phyloP scores from a whole-genome alignment of 2,113 vertebrate species.

The Anguilla rostrata region DNA sequence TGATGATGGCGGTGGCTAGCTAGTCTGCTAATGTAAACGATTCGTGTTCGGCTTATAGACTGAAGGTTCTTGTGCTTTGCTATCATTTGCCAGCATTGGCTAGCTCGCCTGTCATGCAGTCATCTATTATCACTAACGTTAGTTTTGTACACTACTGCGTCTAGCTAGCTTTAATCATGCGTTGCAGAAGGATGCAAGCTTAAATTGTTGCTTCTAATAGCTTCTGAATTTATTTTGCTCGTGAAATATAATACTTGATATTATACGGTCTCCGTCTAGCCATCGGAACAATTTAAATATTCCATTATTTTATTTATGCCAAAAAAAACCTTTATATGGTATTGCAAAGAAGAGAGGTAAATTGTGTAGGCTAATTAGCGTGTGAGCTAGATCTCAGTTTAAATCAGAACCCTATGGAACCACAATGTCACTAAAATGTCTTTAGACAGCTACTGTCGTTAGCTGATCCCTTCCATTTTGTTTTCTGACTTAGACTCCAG shows the following conservation, averaged over 20 bases:
- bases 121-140: neutral
- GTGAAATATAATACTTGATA: no score
- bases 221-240: no score
- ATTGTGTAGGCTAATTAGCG: neutral
- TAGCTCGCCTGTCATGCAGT: neutral
- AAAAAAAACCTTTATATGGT: neutral
- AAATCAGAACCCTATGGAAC: no score
- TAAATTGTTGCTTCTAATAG: neutral
- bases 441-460: neutral
- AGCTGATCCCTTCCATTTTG: neutral
- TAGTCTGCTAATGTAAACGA: neutral
- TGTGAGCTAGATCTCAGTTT: no score
- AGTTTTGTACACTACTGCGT: no score
- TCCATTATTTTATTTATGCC: neutral
- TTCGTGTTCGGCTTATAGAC: neutral
- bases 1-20: slow-evolving; percentile 21
- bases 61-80: no score
- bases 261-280: no score
- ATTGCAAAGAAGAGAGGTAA: neutral
- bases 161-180: neutral
- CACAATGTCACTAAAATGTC: neutral
- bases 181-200: neutral
- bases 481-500: neutral
- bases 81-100: no score
- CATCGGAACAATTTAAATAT: neutral